A percentile compares a stretch with the other conserved stretches of the same genome.
Evolutionary conservation across 1,140 invertebrate species (phyloP).

Genomic region (Asobara japonica): DNA sequence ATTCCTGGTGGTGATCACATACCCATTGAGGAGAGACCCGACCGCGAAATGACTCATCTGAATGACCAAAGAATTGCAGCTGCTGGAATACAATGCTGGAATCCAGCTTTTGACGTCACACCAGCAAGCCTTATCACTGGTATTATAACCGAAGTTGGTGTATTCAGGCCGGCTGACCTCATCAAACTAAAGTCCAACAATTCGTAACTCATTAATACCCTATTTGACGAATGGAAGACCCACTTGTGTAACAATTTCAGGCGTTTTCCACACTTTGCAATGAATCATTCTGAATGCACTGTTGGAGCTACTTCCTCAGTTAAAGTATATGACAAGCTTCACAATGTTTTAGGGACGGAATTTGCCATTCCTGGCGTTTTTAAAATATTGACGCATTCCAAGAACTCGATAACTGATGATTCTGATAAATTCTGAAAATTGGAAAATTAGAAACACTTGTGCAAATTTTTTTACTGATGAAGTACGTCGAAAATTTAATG

Average conservation of each 20-base stretch:
- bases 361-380: too few relatives aligned
- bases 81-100: conserved; percentile 93
- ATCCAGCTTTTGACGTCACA: conserved; percentile 99
- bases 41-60: conserved; percentile 89
- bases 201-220: not conserved
- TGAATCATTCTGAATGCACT: too few relatives aligned
- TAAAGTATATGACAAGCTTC: too few relatives aligned
- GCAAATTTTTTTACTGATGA: too few relatives aligned
- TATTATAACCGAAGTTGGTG: conserved; percentile 95
- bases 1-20: conserved; percentile 86
- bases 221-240: not conserved
- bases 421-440: too few relatives aligned
- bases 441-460: too few relatives aligned
- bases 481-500: too few relatives aligned
- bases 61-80: conserved; percentile 87
- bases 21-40: conserved; percentile 92
- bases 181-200: conserved; percentile 25
- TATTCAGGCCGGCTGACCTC: conserved; percentile 73
- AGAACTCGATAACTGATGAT: too few relatives aligned
- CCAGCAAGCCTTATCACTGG: conserved; percentile 92
- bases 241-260: too few relatives aligned
- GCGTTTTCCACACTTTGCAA: not conserved
- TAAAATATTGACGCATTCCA: too few relatives aligned
- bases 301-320: too few relatives aligned
- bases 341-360: too few relatives aligned